Conservation (phyloP, 2,797 vertebrate genomes). For the Oreochromis mossambicus region DNA sequence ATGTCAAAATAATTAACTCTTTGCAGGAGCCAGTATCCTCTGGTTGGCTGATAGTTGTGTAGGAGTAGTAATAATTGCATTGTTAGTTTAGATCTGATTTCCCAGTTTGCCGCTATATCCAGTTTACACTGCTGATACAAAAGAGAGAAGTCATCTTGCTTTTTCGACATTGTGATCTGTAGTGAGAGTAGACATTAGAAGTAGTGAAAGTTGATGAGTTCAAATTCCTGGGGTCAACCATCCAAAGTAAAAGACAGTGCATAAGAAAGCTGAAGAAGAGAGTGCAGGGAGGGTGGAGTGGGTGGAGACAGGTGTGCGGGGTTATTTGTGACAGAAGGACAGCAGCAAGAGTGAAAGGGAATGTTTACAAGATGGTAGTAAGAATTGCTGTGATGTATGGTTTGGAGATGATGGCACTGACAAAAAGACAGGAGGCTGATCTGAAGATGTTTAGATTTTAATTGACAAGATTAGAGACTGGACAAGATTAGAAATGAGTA, state of each 20-base stretch:
- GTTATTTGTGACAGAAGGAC: neutral
- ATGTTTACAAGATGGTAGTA: neutral
- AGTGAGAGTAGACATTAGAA: neutral
- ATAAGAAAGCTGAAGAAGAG: neutral
- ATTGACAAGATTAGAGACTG: neutral
- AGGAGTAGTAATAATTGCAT: neutral
- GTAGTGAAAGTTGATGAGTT: neutral
- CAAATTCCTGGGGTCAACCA: neutral
- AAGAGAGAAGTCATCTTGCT: neutral
- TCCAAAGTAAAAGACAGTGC: neutral
- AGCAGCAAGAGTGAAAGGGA: neutral
- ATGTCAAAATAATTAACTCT: neutral
- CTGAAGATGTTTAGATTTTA: neutral
- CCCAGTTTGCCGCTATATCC: neutral
- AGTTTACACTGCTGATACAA: neutral
- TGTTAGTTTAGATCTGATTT: neutral
- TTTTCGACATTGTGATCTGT: neutral
- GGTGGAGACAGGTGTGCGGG: neutral
- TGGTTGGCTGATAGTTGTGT: neutral
- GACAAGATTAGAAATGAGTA: neutral
- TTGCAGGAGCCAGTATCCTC: neutral
- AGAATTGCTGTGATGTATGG: neutral
- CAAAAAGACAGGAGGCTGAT: neutral
- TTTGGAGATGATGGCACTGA: neutral
- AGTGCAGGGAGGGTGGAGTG: neutral